Evolutionary conservation across 1,140 invertebrate genomes (phyloP).

Genomic region (Drosophila albomicans): DNA sequence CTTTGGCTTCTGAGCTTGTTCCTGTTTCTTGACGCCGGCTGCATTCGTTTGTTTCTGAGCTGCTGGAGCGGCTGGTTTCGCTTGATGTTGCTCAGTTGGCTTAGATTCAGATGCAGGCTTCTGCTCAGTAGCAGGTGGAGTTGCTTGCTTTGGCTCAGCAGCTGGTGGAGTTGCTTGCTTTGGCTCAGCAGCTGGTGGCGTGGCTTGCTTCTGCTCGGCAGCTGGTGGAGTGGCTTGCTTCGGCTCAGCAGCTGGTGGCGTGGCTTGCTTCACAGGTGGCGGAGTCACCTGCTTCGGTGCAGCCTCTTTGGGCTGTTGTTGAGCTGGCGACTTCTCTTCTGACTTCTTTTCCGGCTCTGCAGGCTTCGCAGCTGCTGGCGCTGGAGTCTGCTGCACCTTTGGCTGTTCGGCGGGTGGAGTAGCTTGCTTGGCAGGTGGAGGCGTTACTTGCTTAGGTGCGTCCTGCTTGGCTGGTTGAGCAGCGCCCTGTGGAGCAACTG

Average conservation of each 20-base stretch:
- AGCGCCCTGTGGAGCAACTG: neutral
- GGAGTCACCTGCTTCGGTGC: neutral
- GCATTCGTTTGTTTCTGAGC: slow-evolving; percentile 18
- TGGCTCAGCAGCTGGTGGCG: neutral
- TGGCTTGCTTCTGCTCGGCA: neutral
- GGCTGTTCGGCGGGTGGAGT: slow-evolving; percentile 19
- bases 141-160: neutral
- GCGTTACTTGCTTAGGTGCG: slow-evolving; percentile 10
- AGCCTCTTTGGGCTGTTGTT: neutral
- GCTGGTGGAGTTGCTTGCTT: neutral
- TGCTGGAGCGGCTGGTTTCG: neutral
- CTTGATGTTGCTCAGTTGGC: neutral
- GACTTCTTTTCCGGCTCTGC: neutral
- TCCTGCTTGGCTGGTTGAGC: slow-evolving; percentile 7
- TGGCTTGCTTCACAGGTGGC: neutral
- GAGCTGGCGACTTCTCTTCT: neutral
- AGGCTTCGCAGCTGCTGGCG: neutral
- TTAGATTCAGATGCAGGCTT: neutral
- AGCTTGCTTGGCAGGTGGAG: slow-evolving; percentile 18
- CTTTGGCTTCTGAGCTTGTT: slow-evolving; percentile 50
- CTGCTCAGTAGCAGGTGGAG: neutral
- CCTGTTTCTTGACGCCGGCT: slow-evolving; percentile 49
- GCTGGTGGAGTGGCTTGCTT: neutral
- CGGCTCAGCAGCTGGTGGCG: neutral
- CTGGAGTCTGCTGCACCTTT: slow-evolving; percentile 1